Base-by-base conservation (phyloP, 1,140 invertebrate species). In the Rhagoletis zephyria region DNA sequence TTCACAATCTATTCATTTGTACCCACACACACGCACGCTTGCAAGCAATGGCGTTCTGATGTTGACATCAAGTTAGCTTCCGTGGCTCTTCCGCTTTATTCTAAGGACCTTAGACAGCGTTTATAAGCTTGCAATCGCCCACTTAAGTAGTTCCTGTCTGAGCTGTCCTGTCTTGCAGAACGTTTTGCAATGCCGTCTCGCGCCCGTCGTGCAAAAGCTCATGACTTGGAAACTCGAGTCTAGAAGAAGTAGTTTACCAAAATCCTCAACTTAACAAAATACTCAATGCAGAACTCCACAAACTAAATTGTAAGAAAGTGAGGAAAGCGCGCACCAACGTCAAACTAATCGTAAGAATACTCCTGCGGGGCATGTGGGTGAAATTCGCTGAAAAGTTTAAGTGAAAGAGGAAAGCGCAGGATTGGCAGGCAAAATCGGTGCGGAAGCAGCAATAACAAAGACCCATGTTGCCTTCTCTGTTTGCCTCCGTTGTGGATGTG, bases 211-310 rank as follows among this genome's bases (percentile, higher is more conserved):
- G 30, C n/a, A 14, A 51, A 19, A 9, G 30, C 42, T 3, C 48
- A 61, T 12, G 1, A 16, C 30, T 63, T 85, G 30, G 30, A 30
- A 45, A 85, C 85, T 61, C 40, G n/a, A 16, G 10, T 61, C n/a
- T 61, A 10, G 51, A 60, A 56, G n/a, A 91, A 90, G 90, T 92
- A 92, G 91, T 92, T 92, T 91, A 89, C 91, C 89, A 90, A 92
- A 92, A 92, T 92, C 91, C 91, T 90, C 89, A 91, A 92, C 88
- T 91, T 91, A 90, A 88, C 90, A 90, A 91, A 90, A 91, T 90
- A 90, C 89, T 87, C 88, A 59, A 60, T 81, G 14, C n/a, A 65
- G 60, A 61, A 61, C 86, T 60, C 7, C 51, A 48, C 48, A 85
- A 70, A 87, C 19, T n/a, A 70, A 40, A 85, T 61, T 85, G 67